These are phyloP conservation scores for Tinea pellionella DNA, from an alignment of 2,888 invertebrate genomes.

Conservation along the genomic window DNA sequence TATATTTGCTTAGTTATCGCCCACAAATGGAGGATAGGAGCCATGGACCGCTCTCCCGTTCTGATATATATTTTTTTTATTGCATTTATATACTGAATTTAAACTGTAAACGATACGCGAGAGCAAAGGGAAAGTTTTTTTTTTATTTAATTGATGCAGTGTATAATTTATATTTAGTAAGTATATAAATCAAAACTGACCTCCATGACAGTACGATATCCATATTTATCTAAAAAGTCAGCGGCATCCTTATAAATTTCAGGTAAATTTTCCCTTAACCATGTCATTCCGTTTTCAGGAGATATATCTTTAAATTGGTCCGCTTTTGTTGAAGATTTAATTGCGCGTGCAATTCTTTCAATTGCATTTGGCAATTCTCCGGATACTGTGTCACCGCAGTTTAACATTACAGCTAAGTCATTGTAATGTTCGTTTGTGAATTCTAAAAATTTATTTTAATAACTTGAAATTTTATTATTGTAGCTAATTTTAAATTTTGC, in stretches of 20 bases:
- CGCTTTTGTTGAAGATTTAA: conserved; percentile 47
- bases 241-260: conserved; percentile 54
- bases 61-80: no score
- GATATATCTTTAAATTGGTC: conserved; percentile 59
- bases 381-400: conserved; percentile 78
- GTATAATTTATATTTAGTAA: no score
- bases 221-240: conserved; percentile 75
- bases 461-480: no score
- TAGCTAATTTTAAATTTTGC: no score
- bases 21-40: no score
- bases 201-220: conserved; percentile 76
- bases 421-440: conserved; percentile 74
- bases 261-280: conserved; percentile 68
- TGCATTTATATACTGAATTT: no score
- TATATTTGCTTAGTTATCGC: no score
- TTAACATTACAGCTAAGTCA: conserved; percentile 76
- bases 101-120: no score
- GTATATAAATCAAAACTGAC: conserved; percentile 30
- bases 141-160: no score
- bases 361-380: conserved; percentile 76
- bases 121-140: no score
- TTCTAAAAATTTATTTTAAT: conserved; percentile 39
- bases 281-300: conserved; percentile 62
- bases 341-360: conserved; percentile 47
- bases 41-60: no score